Conservation (phyloP, 2,113 vertebrate species). For the Zosterops lateralis region DNA sequence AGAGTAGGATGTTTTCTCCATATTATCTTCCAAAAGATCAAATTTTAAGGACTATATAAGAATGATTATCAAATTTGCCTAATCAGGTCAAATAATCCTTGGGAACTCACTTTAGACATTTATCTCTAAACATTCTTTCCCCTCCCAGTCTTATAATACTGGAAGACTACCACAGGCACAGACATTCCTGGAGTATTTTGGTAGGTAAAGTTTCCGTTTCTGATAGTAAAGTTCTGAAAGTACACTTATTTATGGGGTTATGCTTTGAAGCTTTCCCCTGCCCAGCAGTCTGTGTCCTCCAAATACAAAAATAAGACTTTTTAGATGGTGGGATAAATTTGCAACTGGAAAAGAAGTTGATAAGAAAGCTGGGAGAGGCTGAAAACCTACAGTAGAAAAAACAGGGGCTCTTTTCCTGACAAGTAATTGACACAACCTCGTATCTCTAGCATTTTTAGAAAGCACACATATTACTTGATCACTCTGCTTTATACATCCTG, state of each 20-base stretch:
- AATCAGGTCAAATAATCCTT: not conserved
- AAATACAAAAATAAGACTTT: not conserved
- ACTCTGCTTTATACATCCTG: not conserved
- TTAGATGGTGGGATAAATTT: not conserved
- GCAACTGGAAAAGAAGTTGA: not conserved
- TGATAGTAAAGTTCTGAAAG: not conserved
- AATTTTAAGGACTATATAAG: not conserved
- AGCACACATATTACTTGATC: not conserved
- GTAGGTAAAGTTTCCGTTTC: not conserved
- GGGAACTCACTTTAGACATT: not conserved
- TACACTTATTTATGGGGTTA: not conserved
- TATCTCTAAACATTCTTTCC: not conserved
- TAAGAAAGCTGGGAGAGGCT: not conserved
- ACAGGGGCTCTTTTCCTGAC: not conserved
- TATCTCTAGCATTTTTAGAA: not conserved
- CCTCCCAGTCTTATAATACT: not conserved
- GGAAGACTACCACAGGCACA: not conserved
- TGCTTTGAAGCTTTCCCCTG: not conserved
- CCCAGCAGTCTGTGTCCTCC: not conserved
- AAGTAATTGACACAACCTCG: not conserved
- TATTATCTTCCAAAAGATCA: not conserved
- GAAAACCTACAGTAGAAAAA: not conserved
- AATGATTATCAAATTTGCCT: not conserved
- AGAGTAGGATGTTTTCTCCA: not conserved
- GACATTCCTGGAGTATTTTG: not conserved